Conservation (phyloP, 2,888 invertebrate species). For the Synanthedon formicaeformis region DNA sequence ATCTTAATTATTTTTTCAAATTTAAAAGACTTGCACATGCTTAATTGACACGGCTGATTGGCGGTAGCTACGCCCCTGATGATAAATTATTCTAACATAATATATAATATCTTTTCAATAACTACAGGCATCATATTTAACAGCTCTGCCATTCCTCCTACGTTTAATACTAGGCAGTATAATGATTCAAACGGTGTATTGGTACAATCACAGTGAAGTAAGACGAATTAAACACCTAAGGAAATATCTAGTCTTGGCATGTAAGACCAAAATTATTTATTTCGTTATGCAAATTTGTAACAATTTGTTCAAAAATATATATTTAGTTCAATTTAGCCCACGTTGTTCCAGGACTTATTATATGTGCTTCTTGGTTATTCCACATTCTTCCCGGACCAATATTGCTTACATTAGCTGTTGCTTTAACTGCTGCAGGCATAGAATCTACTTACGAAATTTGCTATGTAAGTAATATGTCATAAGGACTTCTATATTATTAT, state of each 20-base stretch:
- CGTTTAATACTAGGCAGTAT: slow-evolving; percentile 50
- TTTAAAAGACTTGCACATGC: too few species aligned
- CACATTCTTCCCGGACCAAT: slow-evolving; percentile 42
- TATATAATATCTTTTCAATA: slow-evolving; percentile 1
- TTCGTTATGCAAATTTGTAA: neutral
- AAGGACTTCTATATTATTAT: too few species aligned
- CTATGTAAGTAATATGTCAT: slow-evolving; percentile 32
- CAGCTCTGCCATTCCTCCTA: slow-evolving; percentile 52
- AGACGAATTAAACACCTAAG: slow-evolving; percentile 36
- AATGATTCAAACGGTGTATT: slow-evolving; percentile 45
- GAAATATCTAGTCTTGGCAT: slow-evolving; percentile 55
- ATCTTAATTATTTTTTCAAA: too few species aligned
- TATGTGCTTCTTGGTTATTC: slow-evolving; percentile 40
- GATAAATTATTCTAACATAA: too few species aligned
- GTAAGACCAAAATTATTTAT: slow-evolving; percentile 39
- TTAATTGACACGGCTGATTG: too few species aligned
- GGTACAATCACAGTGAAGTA: slow-evolving; percentile 39
- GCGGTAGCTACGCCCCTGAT: too few species aligned
- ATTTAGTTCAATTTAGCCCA: slow-evolving; percentile 44
- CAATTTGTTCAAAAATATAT: neutral
- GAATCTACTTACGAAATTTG: slow-evolving; percentile 73
- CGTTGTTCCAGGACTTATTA: slow-evolving; percentile 56
- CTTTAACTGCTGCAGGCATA: slow-evolving; percentile 72
- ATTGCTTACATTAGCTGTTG: slow-evolving; percentile 43
- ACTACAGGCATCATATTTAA: slow-evolving; percentile 47